phyloP scores from a whole-genome alignment of 1,140 invertebrate species.

The Sminthurinus signatus region DNA sequence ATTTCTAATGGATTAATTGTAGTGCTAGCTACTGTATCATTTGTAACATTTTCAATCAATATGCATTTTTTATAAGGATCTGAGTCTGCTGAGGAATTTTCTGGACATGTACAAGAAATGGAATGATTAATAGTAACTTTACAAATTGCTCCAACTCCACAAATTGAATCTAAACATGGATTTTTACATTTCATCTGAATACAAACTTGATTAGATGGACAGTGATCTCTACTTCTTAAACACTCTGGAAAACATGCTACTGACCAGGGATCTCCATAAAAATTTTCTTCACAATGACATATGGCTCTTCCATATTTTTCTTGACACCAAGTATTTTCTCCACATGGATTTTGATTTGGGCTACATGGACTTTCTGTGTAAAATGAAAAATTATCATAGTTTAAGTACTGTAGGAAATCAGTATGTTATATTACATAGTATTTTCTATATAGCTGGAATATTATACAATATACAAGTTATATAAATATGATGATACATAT shows the following conservation, averaged over 20 bases:
- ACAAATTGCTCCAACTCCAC: no score
- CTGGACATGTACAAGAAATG: no score
- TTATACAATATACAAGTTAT: neutral
- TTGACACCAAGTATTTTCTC: neutral
- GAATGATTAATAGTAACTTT: no score
- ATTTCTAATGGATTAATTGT: no score
- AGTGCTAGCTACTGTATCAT: no score
- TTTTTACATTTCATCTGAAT: neutral
- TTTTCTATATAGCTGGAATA: neutral
- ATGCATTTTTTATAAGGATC: no score
- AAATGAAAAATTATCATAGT: neutral
- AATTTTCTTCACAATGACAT: neutral
- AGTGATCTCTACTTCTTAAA: neutral
- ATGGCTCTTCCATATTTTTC: slow-evolving; percentile 3
- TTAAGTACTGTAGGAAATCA: neutral
- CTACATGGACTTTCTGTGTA: neutral
- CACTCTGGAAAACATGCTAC: neutral
- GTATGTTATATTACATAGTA: neutral
- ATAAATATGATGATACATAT: neutral
- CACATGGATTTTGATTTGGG: neutral
- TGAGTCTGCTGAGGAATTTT: no score
- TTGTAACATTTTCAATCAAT: no score
- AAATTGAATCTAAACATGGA: neutral
- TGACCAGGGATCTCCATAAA: neutral
- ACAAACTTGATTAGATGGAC: neutral